Evolutionary conservation across 2,888 invertebrate genomes (phyloP).

Genomic region (Phytoseiulus persimilis): DNA sequence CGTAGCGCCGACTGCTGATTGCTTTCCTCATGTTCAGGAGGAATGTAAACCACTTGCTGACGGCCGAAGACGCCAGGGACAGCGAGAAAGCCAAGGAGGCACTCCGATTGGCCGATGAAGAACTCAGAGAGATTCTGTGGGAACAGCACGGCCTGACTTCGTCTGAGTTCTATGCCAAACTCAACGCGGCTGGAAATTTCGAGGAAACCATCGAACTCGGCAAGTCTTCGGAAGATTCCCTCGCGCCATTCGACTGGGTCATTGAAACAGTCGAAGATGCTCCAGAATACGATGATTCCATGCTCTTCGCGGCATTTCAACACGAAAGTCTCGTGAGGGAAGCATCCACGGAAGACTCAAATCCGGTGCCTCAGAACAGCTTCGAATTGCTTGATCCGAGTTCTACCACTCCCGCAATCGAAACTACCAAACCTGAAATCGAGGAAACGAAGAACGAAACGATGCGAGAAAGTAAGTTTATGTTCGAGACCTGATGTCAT

Average conservation of each 20-base stretch:
- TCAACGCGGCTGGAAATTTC: neutral
- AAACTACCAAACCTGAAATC: neutral
- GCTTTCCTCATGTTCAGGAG: neutral
- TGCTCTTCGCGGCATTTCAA: neutral
- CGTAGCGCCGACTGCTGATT: neutral
- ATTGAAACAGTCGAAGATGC: neutral
- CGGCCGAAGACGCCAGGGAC: neutral
- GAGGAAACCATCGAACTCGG: neutral
- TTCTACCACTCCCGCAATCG: neutral
- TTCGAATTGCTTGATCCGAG: neutral
- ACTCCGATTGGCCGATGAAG: constrained; percentile 14
- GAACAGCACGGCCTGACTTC: neutral
- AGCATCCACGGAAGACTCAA: neutral
- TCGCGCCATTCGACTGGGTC: neutral
- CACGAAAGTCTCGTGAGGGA: neutral
- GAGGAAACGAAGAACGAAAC: neutral
- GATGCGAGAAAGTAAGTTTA: neutral
- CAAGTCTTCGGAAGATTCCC: neutral
- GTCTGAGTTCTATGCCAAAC: neutral
- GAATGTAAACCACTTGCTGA: neutral
- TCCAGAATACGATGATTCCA: neutral
- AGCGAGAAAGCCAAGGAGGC: neutral
- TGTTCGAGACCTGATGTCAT: neutral
- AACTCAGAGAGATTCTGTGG: neutral
- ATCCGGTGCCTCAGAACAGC: neutral